These are phyloP conservation scores for Sinella curviseta DNA, from an alignment of 1,140 invertebrate species.

Conservation along the genomic window DNA sequence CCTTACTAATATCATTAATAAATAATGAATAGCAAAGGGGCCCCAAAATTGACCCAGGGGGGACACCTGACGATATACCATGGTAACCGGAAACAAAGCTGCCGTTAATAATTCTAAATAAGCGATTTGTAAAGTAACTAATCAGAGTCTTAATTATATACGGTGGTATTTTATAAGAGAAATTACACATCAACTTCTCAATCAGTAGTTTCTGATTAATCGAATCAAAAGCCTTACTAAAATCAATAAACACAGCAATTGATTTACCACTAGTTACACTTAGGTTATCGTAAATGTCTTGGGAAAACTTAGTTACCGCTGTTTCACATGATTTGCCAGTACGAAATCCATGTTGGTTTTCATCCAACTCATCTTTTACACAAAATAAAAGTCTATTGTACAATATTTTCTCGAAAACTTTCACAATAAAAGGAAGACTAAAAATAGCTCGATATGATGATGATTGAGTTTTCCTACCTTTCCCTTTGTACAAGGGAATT, in stretches of 20 bases:
- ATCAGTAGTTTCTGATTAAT: background rate
- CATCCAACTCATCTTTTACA: background rate
- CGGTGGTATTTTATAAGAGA: background rate
- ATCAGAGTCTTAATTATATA: background rate
- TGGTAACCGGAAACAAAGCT: background rate
- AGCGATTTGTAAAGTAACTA: background rate
- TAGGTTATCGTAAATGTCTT: background rate
- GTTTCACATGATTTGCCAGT: background rate
- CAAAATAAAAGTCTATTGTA: background rate
- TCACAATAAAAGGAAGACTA: background rate
- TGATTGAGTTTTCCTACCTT: background rate
- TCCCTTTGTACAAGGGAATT: background rate
- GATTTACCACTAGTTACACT: background rate
- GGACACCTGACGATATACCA: constrained; percentile 42
- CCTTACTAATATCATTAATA: background rate
- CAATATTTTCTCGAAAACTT: constrained; percentile 10
- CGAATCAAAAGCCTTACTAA: constrained; percentile 28
- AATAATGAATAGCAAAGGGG: background rate
- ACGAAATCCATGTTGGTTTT: constrained; percentile 24
- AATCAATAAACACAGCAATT: constrained; percentile 22
- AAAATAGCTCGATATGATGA: constrained; percentile 21
- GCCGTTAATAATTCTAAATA: background rate
- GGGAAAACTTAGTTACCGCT: background rate
- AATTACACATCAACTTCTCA: constrained; percentile 17
- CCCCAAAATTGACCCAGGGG: background rate